Evolutionary conservation across 2,113 vertebrate genomes (phyloP).

Genomic region (Lagenorhynchus albirostris): DNA sequence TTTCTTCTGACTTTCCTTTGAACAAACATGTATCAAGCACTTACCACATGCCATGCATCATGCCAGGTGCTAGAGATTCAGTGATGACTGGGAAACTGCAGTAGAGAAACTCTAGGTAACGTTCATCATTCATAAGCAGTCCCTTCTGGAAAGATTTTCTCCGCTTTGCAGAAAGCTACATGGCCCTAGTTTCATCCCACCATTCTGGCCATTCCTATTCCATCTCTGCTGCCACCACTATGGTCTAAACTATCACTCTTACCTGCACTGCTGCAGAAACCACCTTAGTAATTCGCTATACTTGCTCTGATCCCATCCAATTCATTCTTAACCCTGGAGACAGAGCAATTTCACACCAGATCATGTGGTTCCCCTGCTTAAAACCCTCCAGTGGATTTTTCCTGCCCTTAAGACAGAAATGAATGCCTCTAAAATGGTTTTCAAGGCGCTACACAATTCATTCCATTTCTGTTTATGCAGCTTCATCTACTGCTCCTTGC

Average conservation of each 20-base stretch:
- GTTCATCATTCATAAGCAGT: not conserved
- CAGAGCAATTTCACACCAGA: not conserved
- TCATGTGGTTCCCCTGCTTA: not conserved
- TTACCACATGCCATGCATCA: not conserved
- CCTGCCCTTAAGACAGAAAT: not conserved
- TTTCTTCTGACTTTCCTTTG: not conserved
- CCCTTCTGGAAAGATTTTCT: not conserved
- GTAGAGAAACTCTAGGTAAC: not conserved
- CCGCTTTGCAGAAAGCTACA: not conserved
- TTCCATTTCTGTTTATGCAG: not conserved
- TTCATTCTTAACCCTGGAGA: not conserved
- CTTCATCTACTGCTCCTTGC: fast-evolving
- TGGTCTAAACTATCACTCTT: not conserved
- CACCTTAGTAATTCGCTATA: not conserved
- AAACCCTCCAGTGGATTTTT: not conserved
- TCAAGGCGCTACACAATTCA: not conserved
- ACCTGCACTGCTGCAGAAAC: not conserved
- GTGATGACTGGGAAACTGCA: not conserved
- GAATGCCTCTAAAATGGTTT: not conserved
- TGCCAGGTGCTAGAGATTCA: not conserved
- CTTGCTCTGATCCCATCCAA: not conserved
- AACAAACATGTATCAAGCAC: not conserved
- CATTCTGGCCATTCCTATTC: not conserved
- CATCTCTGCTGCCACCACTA: not conserved
- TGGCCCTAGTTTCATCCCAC: not conserved